A percentile compares a stretch with the other conserved stretches of the same genome.
Conservation (phyloP, 1,140 invertebrate species). For the Phthorimaea operculella region DNA sequence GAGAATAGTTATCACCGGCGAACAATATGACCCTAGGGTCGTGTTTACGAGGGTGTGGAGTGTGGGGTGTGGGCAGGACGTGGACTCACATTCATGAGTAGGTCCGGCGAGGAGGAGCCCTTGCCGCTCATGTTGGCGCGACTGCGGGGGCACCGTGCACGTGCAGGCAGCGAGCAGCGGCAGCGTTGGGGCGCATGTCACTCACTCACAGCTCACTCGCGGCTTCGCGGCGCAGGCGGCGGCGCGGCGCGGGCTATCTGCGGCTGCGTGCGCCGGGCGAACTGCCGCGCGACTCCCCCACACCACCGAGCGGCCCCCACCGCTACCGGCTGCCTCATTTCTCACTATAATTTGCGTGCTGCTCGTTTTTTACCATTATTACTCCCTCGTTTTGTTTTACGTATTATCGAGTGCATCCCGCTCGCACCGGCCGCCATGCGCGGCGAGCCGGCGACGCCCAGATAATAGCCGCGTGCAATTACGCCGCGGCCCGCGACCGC, state of each 20-base stretch:
- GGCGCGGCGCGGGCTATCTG: conserved; percentile 43
- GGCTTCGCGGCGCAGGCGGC: conserved; percentile 24
- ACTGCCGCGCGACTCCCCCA: conserved; percentile 51
- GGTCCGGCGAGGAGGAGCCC: conserved; percentile 63
- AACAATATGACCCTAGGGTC: no score
- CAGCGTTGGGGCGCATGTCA: no score
- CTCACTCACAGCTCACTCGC: no score
- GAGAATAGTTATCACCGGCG: no score
- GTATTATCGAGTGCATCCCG: conserved; percentile 66
- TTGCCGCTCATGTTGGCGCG: conserved; percentile 57
- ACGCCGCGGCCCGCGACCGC: conserved; percentile 17
- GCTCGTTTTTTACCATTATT: conserved; percentile 67
- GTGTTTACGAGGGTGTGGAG: conserved; percentile 5
- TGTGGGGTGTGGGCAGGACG: conserved; percentile 2
- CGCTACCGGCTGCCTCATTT: conserved; percentile 67
- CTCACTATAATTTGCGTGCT: conserved; percentile 66
- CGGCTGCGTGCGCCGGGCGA: conserved; percentile 47
- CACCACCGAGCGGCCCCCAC: conserved; percentile 51
- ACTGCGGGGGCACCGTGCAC: background rate
- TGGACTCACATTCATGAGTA: conserved; percentile 68
- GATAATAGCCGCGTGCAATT: conserved; percentile 64
- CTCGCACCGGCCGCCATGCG: conserved; percentile 64
- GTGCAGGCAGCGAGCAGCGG: no score
- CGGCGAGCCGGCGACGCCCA: conserved; percentile 52
- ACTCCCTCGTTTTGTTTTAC: conserved; percentile 67